Percentiles rank a stretch among this genome's conserved stretches.
Evolutionary conservation across 2,113 vertebrate species (phyloP).

Genomic region (Rhinichthys klamathensis): DNA sequence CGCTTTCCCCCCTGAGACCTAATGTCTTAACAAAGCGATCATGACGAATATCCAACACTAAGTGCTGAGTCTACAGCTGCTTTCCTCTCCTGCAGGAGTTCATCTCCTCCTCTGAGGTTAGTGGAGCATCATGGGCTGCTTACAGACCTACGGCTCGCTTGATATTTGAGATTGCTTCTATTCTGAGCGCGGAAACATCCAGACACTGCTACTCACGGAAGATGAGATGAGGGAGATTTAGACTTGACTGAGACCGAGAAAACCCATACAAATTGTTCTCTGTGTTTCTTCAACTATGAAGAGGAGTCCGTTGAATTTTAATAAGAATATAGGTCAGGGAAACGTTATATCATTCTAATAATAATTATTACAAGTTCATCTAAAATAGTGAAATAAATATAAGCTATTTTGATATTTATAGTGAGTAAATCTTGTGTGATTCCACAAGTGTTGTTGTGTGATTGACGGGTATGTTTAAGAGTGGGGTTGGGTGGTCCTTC

Average conservation of each 20-base stretch:
- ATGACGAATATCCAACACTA: conserved; percentile 51
- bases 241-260: neutral
- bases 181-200: neutral
- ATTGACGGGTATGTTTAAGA: no score
- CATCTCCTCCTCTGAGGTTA: conserved; percentile 44
- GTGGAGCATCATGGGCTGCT: conserved; percentile 34
- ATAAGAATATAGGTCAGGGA: neutral
- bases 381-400: neutral
- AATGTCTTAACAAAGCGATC: conserved; percentile 47
- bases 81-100: conserved; percentile 34
- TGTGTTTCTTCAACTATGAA: neutral
- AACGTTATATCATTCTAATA: no score
- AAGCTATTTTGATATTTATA: neutral
- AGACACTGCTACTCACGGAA: neutral
- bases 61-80: neutral
- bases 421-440: no score
- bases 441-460: no score
- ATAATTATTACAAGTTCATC: neutral
- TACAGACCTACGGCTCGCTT: conserved; percentile 21
- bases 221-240: neutral
- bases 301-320: neutral
- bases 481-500: no score
- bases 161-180: conserved; percentile 42
- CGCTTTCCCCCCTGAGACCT: conserved; percentile 18
- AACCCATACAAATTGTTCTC: neutral